Evolutionary conservation across 1,140 invertebrate species (phyloP).

Genomic region (Thaumatotibia leucotreta): DNA sequence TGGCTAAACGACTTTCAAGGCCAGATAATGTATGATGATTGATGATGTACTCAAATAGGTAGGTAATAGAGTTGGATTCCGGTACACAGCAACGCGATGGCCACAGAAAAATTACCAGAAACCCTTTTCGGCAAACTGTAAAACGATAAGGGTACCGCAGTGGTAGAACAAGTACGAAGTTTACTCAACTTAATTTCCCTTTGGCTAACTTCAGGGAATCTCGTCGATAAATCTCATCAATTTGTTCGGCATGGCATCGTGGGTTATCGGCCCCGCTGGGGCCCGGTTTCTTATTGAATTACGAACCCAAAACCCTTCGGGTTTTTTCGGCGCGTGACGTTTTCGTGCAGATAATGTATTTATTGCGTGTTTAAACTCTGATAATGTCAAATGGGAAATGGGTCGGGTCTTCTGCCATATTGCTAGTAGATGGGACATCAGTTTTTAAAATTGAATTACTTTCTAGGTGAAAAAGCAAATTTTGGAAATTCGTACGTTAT

Average conservation of each 20-base stretch:
- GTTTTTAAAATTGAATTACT: too few species aligned
- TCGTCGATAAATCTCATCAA: constrained; percentile 53
- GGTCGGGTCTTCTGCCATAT: neutral
- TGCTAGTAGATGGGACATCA: neutral
- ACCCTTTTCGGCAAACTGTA: constrained; percentile 23
- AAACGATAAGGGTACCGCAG: constrained; percentile 33
- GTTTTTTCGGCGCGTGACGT: constrained; percentile 14
- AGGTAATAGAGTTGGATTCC: too few species aligned
- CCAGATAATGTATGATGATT: too few species aligned
- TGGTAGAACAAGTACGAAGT: constrained; percentile 38
- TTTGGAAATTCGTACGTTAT: too few species aligned
- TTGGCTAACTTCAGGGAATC: constrained; percentile 50
- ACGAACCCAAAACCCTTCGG: constrained; percentile 22
- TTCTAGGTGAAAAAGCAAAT: too few species aligned
- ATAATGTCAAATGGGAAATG: neutral
- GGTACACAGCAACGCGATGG: neutral
- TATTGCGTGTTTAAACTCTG: constrained; percentile 21
- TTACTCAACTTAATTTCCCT: constrained; percentile 51
- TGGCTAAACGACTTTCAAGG: too few species aligned
- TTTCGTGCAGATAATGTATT: constrained; percentile 18
- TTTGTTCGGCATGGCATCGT: constrained; percentile 40
- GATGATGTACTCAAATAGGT: too few species aligned
- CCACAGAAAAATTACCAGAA: neutral
- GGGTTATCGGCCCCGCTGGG: constrained; percentile 32
- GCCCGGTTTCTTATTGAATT: constrained; percentile 50